Evolutionary conservation across 2,888 invertebrate genomes (phyloP).

Genomic region (Polylopha cassiicola): DNA sequence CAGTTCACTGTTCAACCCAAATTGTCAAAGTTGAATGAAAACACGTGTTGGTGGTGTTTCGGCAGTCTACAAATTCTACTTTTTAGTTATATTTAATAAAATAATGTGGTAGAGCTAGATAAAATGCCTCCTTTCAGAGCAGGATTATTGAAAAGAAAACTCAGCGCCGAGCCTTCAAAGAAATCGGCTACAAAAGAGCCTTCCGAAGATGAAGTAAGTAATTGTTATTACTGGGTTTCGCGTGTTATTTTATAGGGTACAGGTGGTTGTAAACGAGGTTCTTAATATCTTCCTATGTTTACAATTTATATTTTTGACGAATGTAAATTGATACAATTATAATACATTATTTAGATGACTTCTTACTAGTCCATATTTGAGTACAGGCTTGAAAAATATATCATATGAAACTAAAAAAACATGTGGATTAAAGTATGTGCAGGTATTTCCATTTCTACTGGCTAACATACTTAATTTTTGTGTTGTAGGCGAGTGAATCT

Average conservation of each 20-base stretch:
- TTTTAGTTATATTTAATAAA: conserved; percentile 6
- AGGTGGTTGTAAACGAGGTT: no score
- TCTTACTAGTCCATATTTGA: no score
- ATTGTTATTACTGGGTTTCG: neutral
- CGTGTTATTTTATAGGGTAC: conserved; percentile 16
- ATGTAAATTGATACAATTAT: no score
- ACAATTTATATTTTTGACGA: no score
- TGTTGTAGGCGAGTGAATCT: conserved; percentile 30
- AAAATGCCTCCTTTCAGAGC: conserved; percentile 62
- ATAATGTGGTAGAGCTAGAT: conserved; percentile 10
- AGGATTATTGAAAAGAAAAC: conserved; percentile 60
- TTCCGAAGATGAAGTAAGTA: conserved; percentile 37
- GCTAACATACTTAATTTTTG: conserved; percentile 7
- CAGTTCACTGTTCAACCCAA: no score
- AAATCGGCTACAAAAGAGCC: conserved; percentile 24
- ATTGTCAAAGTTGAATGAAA: conserved; percentile 13
- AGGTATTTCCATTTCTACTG: neutral
- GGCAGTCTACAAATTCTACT: neutral
- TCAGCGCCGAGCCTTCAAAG: conserved; percentile 30
- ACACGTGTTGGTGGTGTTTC: conserved; percentile 15
- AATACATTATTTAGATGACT: no score
- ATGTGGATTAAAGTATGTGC: no score
- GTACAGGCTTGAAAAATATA: no score
- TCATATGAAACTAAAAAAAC: no score
- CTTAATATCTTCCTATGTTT: no score